Evolutionary conservation across 2,888 invertebrate genomes (phyloP).

Genomic region (Proisotoma minuta): DNA sequence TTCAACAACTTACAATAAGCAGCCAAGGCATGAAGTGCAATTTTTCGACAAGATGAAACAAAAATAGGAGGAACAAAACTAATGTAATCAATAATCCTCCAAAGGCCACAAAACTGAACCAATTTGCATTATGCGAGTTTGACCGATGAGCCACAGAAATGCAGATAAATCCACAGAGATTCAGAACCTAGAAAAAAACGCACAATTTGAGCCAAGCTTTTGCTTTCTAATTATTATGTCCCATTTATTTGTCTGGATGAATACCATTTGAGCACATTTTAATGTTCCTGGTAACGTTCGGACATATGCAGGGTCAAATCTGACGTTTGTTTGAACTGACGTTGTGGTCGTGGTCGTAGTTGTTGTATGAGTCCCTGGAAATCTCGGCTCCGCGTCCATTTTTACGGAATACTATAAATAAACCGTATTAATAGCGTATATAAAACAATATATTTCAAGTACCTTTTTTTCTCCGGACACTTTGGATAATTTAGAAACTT

Average conservation of each 20-base stretch:
- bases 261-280: constrained; percentile 70
- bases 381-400: constrained; percentile 53
- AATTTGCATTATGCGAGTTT: constrained; percentile 60
- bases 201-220: too few species aligned
- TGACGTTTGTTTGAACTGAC: constrained; percentile 57
- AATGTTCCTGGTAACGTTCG: constrained; percentile 61
- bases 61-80: constrained; percentile 69
- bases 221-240: too few species aligned
- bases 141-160: constrained; percentile 62
- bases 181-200: constrained; percentile 57
- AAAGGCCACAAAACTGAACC: constrained; percentile 74
- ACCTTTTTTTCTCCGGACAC: too few species aligned
- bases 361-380: constrained; percentile 71
- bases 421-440: not conserved
- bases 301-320: constrained; percentile 69
- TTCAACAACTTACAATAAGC: constrained; percentile 61
- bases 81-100: constrained; percentile 80
- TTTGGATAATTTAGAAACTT: too few species aligned
- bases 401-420: constrained; percentile 8
- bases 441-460: not conserved
- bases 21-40: constrained; percentile 82
- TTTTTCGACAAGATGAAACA: constrained; percentile 81
- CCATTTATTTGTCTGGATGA: too few species aligned
- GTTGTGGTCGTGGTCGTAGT: constrained; percentile 62
- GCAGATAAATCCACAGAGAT: constrained; percentile 75